phyloP scores from a whole-genome alignment of 2,113 vertebrate species.

The Macrotus californicus region DNA sequence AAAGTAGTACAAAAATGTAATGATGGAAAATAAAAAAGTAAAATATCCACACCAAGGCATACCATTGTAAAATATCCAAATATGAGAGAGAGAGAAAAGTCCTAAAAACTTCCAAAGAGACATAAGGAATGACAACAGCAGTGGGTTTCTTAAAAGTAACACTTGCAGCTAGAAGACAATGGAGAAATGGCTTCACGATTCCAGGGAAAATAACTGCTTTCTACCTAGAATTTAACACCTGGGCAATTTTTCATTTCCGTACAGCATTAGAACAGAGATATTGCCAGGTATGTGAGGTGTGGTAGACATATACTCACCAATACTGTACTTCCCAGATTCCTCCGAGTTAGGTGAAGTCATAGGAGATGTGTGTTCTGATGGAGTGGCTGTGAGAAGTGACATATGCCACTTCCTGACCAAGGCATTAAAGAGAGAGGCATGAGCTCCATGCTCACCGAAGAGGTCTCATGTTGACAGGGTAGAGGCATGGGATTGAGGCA shows the following conservation, averaged over 20 bases:
- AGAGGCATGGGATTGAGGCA: background rate
- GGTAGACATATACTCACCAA: background rate
- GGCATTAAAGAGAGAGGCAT: background rate
- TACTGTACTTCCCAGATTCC: background rate
- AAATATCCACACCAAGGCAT: background rate
- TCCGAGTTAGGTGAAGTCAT: background rate
- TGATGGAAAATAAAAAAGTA: background rate
- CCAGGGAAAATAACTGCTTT: background rate
- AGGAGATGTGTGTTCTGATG: background rate
- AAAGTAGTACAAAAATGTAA: background rate
- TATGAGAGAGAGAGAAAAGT: background rate
- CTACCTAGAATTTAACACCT: background rate
- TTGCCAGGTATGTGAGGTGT: background rate
- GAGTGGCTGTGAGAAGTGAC: background rate
- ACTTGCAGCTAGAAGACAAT: background rate
- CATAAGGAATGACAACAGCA: background rate
- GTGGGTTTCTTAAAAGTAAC: background rate
- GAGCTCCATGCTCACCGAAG: background rate
- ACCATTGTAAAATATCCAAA: background rate
- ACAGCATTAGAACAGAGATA: background rate
- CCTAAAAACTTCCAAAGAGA: background rate
- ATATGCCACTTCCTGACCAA: background rate
- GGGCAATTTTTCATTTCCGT: background rate
- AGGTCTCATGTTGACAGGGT: background rate
- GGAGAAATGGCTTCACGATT: background rate